A percentile compares a stretch with the other conserved stretches of the same genome.
Conservation (phyloP, 2,113 vertebrate genomes). For the Parotia lawesii region DNA sequence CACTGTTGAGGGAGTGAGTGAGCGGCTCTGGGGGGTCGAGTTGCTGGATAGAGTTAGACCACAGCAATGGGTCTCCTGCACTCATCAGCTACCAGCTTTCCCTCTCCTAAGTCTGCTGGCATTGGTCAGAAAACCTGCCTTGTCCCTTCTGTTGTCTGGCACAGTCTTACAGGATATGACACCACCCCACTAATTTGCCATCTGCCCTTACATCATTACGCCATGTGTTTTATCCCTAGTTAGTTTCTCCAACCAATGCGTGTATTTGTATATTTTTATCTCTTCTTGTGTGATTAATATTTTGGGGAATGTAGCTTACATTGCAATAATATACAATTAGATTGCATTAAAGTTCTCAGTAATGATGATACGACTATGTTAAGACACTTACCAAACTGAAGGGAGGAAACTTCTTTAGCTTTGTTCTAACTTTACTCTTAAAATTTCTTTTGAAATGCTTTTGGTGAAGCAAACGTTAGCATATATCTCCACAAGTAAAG, state of each 20-base stretch:
- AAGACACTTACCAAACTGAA: background rate
- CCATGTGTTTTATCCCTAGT: background rate
- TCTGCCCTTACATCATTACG: background rate
- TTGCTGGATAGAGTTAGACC: background rate
- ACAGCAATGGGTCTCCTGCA: background rate
- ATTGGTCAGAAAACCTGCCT: background rate
- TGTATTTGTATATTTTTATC: background rate
- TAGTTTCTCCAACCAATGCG: background rate
- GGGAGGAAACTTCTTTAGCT: background rate
- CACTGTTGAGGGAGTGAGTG: background rate
- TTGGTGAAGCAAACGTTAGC: background rate
- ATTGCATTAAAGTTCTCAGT: background rate
- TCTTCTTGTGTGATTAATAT: background rate
- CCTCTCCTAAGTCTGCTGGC: background rate
- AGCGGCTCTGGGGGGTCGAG: background rate
- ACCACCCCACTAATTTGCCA: background rate
- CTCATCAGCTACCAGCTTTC: background rate
- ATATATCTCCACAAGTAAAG: background rate
- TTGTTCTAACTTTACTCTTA: background rate
- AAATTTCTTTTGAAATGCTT: background rate
- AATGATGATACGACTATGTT: background rate
- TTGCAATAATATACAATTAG: background rate
- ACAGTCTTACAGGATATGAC: background rate
- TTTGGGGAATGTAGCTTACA: background rate
- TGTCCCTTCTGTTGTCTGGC: slow-evolving; percentile 36